Percentiles rank a stretch among this genome's conserved stretches.
These are phyloP conservation scores for Egretta garzetta DNA, from an alignment of 2,113 vertebrate species.

Conservation along the genomic window DNA sequence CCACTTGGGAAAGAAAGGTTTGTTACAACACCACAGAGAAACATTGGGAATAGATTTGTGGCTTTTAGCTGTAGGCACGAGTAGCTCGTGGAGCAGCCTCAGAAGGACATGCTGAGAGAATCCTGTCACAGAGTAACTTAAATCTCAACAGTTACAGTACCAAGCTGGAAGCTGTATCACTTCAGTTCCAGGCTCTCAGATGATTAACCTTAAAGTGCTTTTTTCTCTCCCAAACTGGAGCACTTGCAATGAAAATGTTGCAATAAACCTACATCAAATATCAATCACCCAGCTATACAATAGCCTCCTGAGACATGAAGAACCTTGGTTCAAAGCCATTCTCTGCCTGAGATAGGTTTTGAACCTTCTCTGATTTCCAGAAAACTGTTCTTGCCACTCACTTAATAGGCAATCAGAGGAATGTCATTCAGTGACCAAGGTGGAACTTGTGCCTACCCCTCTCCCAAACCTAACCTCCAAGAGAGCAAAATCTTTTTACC, in stretches of 20 bases:
- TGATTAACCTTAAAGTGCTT: not conserved
- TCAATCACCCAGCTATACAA: not conserved
- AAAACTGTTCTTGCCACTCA: not conserved
- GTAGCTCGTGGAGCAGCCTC: not conserved
- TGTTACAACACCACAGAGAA: not conserved
- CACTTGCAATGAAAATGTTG: not conserved
- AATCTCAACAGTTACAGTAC: not conserved
- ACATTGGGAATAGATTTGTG: not conserved
- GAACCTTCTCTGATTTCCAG: not conserved
- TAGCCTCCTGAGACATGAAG: not conserved
- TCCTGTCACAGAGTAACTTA: not conserved
- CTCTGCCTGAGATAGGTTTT: not conserved
- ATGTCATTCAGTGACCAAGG: rapidly evolving
- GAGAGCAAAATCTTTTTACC: not conserved
- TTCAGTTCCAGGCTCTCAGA: not conserved
- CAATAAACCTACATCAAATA: not conserved
- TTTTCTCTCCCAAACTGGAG: not conserved
- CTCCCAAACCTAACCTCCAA: not conserved
- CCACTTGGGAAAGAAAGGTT: not conserved
- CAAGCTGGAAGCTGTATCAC: rapidly evolving
- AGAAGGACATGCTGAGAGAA: not conserved
- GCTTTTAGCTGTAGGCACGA: not conserved
- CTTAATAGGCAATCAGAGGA: not conserved
- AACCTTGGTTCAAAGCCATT: not conserved
- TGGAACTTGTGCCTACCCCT: not conserved